These are phyloP conservation scores for Drosophila nigricruria DNA, from an alignment of 2,888 invertebrate species.

Conservation along the genomic window DNA sequence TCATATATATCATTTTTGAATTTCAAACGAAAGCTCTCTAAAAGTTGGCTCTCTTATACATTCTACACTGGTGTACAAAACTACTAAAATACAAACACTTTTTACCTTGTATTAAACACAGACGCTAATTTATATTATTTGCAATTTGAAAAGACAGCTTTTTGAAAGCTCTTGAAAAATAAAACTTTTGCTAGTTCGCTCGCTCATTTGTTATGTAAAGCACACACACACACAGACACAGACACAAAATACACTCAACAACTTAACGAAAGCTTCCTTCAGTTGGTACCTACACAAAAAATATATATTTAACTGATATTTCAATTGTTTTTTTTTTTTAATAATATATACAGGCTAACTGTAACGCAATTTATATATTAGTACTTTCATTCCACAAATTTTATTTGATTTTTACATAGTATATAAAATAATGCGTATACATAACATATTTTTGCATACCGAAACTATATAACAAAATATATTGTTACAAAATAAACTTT, in stretches of 20 bases:
- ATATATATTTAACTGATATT: constrained; percentile 10
- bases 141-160: constrained; percentile 5
- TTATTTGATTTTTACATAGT: constrained; percentile 24
- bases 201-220: constrained; percentile 56
- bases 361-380: constrained; percentile 14
- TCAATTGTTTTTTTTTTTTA: constrained; percentile 1
- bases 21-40: constrained; percentile 23
- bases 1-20: neutral
- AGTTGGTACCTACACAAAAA: constrained; percentile 48
- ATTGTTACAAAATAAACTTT: constrained; percentile 64
- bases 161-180: constrained; percentile 1
- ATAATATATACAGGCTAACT: neutral
- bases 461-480: constrained; percentile 40
- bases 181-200: constrained; percentile 20
- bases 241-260: constrained; percentile 7
- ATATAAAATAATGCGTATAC: constrained; percentile 23
- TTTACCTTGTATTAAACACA: constrained; percentile 30
- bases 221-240: constrained; percentile 28
- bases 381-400: constrained; percentile 37
- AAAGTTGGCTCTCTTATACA: constrained; percentile 14
- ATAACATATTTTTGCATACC: constrained; percentile 69
- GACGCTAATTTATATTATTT: constrained; percentile 47
- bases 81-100: constrained; percentile 21
- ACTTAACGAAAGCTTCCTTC: constrained; percentile 48
- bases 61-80: constrained; percentile 37